These are phyloP conservation scores for Hypotaenidia philippensis DNA, from an alignment of 2,797 vertebrate genomes.

Conservation along the genomic window DNA sequence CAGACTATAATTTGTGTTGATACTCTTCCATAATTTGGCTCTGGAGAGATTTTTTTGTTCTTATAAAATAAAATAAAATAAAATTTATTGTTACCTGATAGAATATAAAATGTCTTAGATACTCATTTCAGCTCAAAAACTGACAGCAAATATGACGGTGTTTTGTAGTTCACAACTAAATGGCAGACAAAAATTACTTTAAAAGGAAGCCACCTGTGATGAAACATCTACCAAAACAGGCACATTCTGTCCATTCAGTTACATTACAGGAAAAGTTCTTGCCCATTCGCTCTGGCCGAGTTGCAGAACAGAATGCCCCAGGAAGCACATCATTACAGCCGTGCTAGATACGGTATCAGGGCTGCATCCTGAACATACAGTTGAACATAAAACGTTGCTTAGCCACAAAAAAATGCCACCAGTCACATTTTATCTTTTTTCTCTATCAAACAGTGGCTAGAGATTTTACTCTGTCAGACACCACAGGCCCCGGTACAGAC, in stretches of 20 bases:
- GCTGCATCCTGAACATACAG: background rate
- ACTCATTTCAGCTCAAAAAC: conserved; percentile 21
- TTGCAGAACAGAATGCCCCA: background rate
- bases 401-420: background rate
- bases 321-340: background rate
- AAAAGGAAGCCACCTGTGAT: background rate
- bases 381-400: background rate
- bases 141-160: background rate
- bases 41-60: background rate
- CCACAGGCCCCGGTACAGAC: background rate
- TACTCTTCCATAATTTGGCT: background rate
- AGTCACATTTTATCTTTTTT: background rate
- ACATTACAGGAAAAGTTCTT: background rate
- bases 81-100: background rate
- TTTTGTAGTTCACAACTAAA: background rate
- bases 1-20: background rate
- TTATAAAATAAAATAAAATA: background rate
- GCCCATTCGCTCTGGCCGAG: background rate
- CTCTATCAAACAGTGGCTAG: background rate
- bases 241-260: rapidly evolving
- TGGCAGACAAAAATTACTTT: background rate
- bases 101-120: background rate
- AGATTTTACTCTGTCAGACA: background rate
- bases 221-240: background rate
- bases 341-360: background rate